Percentiles rank a stretch among this genome's conserved stretches.
These are phyloP conservation scores for Tringa solitaria DNA, from an alignment of 2,113 vertebrate species.

Conservation along the genomic window DNA sequence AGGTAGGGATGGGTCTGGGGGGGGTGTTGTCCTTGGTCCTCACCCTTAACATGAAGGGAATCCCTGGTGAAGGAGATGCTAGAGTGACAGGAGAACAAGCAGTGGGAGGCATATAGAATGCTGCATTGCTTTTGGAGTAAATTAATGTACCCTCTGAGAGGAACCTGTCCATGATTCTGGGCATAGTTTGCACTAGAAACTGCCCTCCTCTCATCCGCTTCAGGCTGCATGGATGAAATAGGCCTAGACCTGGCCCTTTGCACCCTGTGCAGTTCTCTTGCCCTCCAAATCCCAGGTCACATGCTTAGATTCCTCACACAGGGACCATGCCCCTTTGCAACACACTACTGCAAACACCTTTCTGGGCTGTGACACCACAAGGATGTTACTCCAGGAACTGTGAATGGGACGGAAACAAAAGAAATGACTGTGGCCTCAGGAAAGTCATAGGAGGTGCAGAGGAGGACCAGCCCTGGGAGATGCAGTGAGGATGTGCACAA, in stretches of 20 bases:
- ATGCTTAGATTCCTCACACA: rapidly evolving
- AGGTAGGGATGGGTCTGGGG: background rate
- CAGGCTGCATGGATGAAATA: background rate
- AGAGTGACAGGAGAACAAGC: background rate
- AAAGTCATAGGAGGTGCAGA: background rate
- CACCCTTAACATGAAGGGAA: background rate
- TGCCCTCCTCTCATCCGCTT: background rate
- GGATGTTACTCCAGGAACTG: background rate
- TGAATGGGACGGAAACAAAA: background rate
- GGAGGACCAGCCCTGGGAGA: background rate
- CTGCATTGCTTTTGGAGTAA: background rate
- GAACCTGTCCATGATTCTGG: background rate
- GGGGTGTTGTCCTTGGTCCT: background rate
- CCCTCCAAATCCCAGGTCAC: background rate
- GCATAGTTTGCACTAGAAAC: background rate
- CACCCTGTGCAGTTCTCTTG: background rate
- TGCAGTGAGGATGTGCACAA: background rate
- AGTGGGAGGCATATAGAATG: background rate
- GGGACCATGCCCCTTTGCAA: background rate
- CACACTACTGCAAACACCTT: rapidly evolving
- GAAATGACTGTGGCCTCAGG: background rate
- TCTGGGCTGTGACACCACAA: background rate
- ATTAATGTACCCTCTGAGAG: background rate
- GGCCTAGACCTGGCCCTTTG: background rate
- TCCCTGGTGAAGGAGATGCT: background rate